Conservation (phyloP, 1,140 invertebrate genomes). For the Lordiphosa mommai region DNA sequence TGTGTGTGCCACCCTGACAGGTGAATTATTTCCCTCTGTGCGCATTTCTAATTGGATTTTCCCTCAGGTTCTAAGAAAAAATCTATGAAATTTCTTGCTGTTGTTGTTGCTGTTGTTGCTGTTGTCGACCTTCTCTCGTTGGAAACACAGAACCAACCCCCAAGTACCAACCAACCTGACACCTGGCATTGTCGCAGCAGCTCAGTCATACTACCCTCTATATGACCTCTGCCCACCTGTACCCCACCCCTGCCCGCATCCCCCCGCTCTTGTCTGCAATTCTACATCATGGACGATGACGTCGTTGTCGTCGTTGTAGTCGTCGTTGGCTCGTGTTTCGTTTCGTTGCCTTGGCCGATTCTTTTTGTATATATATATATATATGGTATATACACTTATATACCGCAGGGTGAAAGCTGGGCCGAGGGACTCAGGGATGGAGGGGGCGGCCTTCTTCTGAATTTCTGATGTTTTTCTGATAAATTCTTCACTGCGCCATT, state of each 20-base stretch:
- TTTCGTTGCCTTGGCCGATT: conserved; percentile 72
- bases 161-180: neutral
- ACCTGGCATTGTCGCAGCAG: conserved; percentile 33
- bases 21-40: conserved; percentile 79
- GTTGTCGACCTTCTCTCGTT: conserved; percentile 35
- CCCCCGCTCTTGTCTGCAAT: neutral
- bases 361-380: conserved; percentile 39
- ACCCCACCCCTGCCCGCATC: conserved; percentile 12
- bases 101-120: conserved; percentile 4
- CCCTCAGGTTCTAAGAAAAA: conserved; percentile 77
- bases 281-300: conserved; percentile 64
- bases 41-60: conserved; percentile 79
- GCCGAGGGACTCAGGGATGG: too few relatives aligned
- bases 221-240: conserved; percentile 54
- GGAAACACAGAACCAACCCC: conserved; percentile 15
- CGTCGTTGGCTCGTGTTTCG: conserved; percentile 13
- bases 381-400: conserved; percentile 22
- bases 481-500: conserved; percentile 66
- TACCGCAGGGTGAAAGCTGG: conserved; percentile 15
- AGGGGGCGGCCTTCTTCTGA: conserved; percentile 51
- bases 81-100: conserved; percentile 69
- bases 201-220: conserved; percentile 60
- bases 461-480: conserved; percentile 78
- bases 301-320: conserved; percentile 42
- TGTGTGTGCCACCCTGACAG: conserved; percentile 59